Evolutionary conservation across 2,113 vertebrate genomes (phyloP), one percentile per base, ranked within the genome.

Genomic region (Myotis yumanensis): DNA sequence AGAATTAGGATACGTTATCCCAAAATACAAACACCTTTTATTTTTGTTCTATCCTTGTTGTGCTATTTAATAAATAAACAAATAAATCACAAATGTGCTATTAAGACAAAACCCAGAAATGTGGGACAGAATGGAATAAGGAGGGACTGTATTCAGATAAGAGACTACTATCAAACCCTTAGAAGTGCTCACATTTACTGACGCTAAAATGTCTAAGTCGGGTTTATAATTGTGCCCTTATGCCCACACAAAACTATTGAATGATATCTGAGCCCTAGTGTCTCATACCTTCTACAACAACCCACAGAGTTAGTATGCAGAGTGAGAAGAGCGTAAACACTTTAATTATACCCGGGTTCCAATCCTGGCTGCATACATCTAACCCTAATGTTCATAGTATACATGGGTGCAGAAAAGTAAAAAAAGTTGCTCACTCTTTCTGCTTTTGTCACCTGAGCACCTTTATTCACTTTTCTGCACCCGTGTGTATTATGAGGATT

Each of bases 81-180:
- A 82, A 40, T 32, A 57, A 71, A 75, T 83, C 37, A 51, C 43
- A 89, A 66, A 59, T 82, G n/a, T 86, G 17, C 46, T 76, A 69
- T 18, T 89, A 93, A 90, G 79, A 77, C 37, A 91, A 93, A 91
- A 80, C 20, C 28, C 32, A 66, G 69, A 76, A 40, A 68, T 51
- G 6, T n/a, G 32, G 37, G 52, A 83, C 10, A 76, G 52, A 91
- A 46, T 85, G 51, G n/a, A 40, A 68, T 23, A 46, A 37, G 25
- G 32, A 88, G 0, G 0, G 12, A 15, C 28, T 85, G 3, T 71
- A 17, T 72, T 89, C 57, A 73, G 23, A 52, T 52, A 54, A 82
- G 71, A n/a, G 54, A 52, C 32, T 54, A 25, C 28, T 40, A 59
- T 62, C 30, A 76, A 85, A 80, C 22, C 51, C 9, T 75, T 28